Conservation (phyloP, 1,140 invertebrate genomes). For the Pantala flavescens region DNA sequence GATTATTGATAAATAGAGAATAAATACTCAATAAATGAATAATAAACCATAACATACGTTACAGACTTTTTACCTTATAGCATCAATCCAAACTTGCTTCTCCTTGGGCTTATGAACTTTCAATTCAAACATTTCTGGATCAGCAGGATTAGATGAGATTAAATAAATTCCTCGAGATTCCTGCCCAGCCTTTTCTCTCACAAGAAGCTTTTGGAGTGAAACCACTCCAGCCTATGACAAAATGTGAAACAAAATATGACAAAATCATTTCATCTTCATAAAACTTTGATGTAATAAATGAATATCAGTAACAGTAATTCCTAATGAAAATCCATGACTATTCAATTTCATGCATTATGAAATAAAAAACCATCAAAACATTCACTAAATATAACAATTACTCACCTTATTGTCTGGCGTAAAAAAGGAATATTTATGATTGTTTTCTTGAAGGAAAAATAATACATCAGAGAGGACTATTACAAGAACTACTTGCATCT, state of each 20-base stretch:
- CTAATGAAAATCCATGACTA: too few relatives aligned
- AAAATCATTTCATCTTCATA: neutral
- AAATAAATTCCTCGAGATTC: constrained; percentile 81
- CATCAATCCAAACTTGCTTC: constrained; percentile 77
- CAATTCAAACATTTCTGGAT: constrained; percentile 93
- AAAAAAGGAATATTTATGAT: constrained; percentile 67
- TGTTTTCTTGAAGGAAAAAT: constrained; percentile 81
- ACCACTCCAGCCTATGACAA: constrained; percentile 69
- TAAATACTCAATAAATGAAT: neutral
- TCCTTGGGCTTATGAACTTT: constrained; percentile 81
- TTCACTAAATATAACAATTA: neutral
- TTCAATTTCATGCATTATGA: too few relatives aligned
- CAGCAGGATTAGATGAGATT: constrained; percentile 71
- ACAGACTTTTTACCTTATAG: constrained; percentile 48
- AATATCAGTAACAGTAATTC: too few relatives aligned
- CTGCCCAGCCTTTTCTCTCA: constrained; percentile 83
- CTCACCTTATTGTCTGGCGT: constrained; percentile 71
- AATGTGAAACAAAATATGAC: constrained; percentile 23
- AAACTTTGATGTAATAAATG: neutral
- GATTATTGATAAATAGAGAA: neutral
- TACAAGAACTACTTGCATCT: constrained; percentile 72
- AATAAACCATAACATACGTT: neutral
- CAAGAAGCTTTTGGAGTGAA: constrained; percentile 78
- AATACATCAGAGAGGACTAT: constrained; percentile 84
- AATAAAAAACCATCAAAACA: neutral